Evolutionary conservation across 1,140 invertebrate species (phyloP).

Genomic region (Wiebesia pumilae): DNA sequence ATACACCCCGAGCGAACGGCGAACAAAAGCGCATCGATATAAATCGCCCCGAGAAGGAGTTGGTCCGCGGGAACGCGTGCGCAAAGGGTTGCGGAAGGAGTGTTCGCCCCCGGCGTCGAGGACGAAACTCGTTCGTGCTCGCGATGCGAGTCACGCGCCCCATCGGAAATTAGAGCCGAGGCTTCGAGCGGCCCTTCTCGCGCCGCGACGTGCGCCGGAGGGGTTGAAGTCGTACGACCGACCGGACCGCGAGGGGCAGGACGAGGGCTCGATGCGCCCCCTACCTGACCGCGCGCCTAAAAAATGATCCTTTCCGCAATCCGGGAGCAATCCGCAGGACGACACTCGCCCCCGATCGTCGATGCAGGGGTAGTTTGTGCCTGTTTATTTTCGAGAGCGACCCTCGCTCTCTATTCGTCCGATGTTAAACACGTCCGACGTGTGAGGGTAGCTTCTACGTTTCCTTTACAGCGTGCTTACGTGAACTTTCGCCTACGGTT

Average conservation of each 20-base stretch:
- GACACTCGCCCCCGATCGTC: not conserved
- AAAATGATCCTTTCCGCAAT: conserved; percentile 38
- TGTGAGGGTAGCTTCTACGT: too few relatives aligned
- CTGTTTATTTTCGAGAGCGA: too few relatives aligned
- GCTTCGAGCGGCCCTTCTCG: conserved; percentile 28
- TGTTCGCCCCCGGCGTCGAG: not conserved
- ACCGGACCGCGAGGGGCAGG: conserved; percentile 2
- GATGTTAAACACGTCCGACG: too few relatives aligned
- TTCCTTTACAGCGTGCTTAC: too few relatives aligned
- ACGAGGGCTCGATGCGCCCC: not conserved
- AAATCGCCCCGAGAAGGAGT: conserved; percentile 8
- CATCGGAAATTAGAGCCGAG: conserved; percentile 70
- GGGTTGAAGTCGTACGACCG: conserved; percentile 2
- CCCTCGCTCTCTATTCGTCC: too few relatives aligned
- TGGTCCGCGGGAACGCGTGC: not conserved
- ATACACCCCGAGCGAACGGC: not conserved
- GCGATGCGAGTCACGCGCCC: conserved; percentile 69
- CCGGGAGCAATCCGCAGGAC: not conserved
- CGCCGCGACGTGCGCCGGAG: not conserved
- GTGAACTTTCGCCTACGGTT: too few relatives aligned
- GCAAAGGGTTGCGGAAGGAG: conserved; percentile 16
- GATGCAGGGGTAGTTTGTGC: not conserved
- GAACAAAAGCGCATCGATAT: conserved; percentile 45
- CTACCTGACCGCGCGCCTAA: not conserved
- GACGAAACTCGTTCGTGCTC: conserved; percentile 4